These are phyloP conservation scores for Eledone cirrhosa DNA, from an alignment of 2,888 invertebrate genomes.

Conservation along the genomic window DNA sequence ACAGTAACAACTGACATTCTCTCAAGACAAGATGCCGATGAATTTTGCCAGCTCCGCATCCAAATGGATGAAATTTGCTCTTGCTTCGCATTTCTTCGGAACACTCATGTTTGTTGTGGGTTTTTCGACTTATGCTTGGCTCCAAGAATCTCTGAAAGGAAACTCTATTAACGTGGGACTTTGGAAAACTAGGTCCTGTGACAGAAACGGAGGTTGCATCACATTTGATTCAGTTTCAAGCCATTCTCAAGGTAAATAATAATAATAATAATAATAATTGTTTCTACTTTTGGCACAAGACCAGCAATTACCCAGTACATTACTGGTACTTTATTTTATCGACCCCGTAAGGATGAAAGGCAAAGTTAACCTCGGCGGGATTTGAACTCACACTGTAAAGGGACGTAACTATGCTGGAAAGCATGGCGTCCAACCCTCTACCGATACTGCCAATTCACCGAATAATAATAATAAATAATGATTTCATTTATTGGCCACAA, in stretches of 20 bases:
- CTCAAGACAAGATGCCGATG: slow-evolving; percentile 21
- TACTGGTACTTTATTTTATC: too few relatives aligned
- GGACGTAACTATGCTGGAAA: too few relatives aligned
- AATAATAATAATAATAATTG: too few relatives aligned
- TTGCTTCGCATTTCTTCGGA: slow-evolving; percentile 38
- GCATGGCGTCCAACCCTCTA: too few relatives aligned
- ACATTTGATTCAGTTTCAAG: slow-evolving; percentile 21
- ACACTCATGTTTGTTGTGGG: slow-evolving; percentile 48
- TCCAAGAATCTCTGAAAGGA: slow-evolving; percentile 31
- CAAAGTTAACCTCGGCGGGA: too few relatives aligned
- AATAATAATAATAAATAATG: too few relatives aligned
- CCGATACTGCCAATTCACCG: too few relatives aligned
- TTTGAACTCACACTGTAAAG: too few relatives aligned
- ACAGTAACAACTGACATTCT: slow-evolving; percentile 29
- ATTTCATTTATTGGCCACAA: too few relatives aligned
- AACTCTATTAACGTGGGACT: slow-evolving; percentile 18
- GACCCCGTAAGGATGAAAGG: too few relatives aligned
- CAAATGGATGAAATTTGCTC: slow-evolving; percentile 42
- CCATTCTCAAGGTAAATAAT: slow-evolving; percentile 16
- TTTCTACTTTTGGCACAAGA: too few relatives aligned
- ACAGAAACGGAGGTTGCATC: slow-evolving; percentile 22
- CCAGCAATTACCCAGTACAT: too few relatives aligned
- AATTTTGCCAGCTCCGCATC: slow-evolving; percentile 37
- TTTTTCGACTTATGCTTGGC: slow-evolving; percentile 52
- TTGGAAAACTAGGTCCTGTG: slow-evolving; percentile 18